These are phyloP conservation scores for Acipenser oxyrinchus DNA, from an alignment of 2,797 vertebrate genomes.

Conservation along the genomic window DNA sequence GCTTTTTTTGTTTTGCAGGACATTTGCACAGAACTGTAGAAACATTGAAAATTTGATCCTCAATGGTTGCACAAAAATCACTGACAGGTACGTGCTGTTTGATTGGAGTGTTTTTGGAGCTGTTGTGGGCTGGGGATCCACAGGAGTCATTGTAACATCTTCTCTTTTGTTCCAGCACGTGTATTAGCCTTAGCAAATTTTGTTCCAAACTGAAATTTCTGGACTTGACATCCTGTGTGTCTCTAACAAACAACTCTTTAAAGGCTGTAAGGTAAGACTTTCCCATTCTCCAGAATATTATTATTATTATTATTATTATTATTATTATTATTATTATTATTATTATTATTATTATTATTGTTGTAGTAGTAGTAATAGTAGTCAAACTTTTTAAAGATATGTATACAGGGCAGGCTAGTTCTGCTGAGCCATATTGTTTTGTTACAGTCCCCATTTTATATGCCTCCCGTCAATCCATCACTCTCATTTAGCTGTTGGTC, in stretches of 20 bases:
- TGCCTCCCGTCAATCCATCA: too few species aligned
- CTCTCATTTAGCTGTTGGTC: too few species aligned
- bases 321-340: neutral
- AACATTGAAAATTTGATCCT: conserved; percentile 92
- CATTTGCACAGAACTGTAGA: conserved; percentile 92
- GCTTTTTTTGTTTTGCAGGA: conserved; percentile 52
- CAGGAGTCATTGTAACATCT: conserved; percentile 20
- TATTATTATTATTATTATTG: neutral
- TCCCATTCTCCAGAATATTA: neutral
- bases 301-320: neutral
- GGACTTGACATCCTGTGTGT: conserved; percentile 91
- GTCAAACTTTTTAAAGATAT: too few species aligned
- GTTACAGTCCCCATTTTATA: too few species aligned
- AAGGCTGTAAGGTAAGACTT: conserved; percentile 79
- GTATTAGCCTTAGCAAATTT: conserved; percentile 91
- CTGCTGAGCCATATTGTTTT: too few species aligned
- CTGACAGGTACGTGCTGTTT: conserved; percentile 62
- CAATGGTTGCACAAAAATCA: conserved; percentile 95
- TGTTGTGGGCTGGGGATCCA: neutral
- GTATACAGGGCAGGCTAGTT: too few species aligned
- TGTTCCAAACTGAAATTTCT: conserved; percentile 89
- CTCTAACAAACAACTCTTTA: conserved; percentile 86
- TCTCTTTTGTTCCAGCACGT: conserved; percentile 67
- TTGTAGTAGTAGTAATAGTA: too few species aligned
- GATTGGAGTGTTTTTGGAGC: neutral